Base-by-base conservation (phyloP, 2,888 invertebrate species). In the Eugnorisma glareosa region DNA sequence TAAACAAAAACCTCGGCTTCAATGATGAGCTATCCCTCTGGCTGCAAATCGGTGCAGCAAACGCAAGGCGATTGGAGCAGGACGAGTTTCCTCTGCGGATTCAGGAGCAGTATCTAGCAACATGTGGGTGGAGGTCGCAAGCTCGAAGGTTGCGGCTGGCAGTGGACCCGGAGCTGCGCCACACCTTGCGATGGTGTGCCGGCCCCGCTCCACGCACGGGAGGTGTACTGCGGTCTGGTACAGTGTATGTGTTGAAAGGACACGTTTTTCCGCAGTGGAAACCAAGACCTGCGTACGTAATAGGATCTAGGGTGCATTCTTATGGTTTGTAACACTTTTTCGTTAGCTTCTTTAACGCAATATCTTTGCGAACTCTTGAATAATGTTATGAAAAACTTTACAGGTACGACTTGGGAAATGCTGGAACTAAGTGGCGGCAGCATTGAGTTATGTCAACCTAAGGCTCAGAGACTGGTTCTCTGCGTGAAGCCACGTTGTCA, bases 241-340 rank as follows among this genome's bases (percentile, higher is more conserved):
- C 97, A 75, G 92, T 97, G 67, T 95, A 97, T 85, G 96, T 98
- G 67, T 93, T 98, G 70, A 98, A 98, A 92, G 98, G 98, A 67
- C 97, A 98, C 85, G 98, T 98, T 68, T 97, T 97, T 87, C 98
- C 98, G 59, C 97, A 98, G 91, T 98, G 98, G 98, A 97, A 97
- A 91, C 96, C 97, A 73, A 95, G 97, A 84, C 96, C 97, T 48
- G 95, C 97, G 54, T 97, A 97, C 85, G 94, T 98, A 77, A 95
- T 97, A 89, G 97, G 97, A 83, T 97, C 97, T 54, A 95, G 97
- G 84, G 94, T 98, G 77, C 96, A 97, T 90, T 96, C 97, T 81
- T 97, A 97, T 91, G 97, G 96, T 96, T 86, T 75, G 92, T 86
- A 61, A 35, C n/a, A 64, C 5, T 64, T 35, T 11, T 0, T 35